Conservation (phyloP, 2,113 vertebrate genomes). For the Campylomormyrus numenius region DNA sequence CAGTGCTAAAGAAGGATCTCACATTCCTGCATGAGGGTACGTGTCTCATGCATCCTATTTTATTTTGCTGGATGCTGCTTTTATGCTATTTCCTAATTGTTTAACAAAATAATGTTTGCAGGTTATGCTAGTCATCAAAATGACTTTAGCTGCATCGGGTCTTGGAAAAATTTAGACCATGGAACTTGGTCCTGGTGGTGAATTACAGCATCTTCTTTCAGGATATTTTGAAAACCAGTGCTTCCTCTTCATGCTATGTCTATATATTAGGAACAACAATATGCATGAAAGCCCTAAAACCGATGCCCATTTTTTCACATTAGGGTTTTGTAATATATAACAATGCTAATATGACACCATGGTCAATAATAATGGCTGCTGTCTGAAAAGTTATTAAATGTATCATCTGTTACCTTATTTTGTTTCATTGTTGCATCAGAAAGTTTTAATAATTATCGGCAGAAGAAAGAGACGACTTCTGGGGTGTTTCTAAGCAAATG, state of each 20-base stretch:
- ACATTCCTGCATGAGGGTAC: constrained; percentile 95
- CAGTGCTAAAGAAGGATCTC: constrained; percentile 96
- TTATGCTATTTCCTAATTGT: neutral
- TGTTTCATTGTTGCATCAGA: neutral
- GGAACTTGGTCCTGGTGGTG: neutral
- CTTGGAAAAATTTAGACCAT: neutral
- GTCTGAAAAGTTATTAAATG: neutral
- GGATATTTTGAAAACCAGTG: neutral
- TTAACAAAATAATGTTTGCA: neutral
- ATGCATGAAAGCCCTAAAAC: neutral
- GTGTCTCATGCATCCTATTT: neutral
- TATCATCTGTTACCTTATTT: neutral
- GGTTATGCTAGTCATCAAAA: neutral
- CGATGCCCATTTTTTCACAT: neutral
- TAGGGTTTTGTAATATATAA: neutral
- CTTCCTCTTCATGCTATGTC: neutral
- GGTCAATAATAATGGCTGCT: neutral
- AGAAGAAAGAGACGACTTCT: neutral
- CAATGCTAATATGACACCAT: neutral
- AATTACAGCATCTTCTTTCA: neutral
- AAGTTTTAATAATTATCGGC: neutral
- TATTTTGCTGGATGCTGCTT: neutral
- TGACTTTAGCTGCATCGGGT: neutral
- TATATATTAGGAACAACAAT: neutral
- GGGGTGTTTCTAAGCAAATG: neutral